Evolutionary conservation across 2,888 invertebrate species (phyloP), one percentile per base, ranked within the genome.

Genomic region (Aelia acuminata): DNA sequence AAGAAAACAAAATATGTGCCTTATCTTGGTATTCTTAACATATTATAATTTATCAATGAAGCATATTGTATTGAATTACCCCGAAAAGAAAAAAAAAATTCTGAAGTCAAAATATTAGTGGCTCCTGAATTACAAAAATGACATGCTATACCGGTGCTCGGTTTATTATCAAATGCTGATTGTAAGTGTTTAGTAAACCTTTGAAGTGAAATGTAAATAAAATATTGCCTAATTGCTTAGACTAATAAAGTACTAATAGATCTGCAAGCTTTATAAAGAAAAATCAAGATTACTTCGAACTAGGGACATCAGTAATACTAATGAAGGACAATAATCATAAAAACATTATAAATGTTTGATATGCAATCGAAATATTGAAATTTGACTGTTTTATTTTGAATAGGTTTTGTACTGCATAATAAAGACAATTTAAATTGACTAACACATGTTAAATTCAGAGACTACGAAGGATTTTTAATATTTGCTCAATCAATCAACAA

Each of bases 1-100:
- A 57, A 87, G 57, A 84, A 35, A 53, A 88, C 87, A 47, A 70
- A 84, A 87, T 43, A 35, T 53, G 48, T 70, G 86, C 86, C 86
- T 86, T 86, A 86, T 86, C 86, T 26, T 22, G 50, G 47, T 22
- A 48, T 87, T 50, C n/a, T 49, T 39, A 39, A 18, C 4, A 43
- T 70, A 43, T 84, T 10, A 13, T 48, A 26, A 15, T 18, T 49
- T 31, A 43, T 49, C 35, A 35, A 75, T 1, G 22, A 1, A 35
- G 26, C 7, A 39, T 43, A 47, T 43, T 43, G 22, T 80, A 39
- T 80, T 22, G 22, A 43, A 18, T 20, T 26, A 13, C 13, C 13
- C 26, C 57, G 57, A 15, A 57, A 26, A 8, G 1, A 50, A 13
- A 53, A 57, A 57, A 57, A 26, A 57, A 8, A 57, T n/a, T n/a